Evolutionary conservation across 2,888 invertebrate genomes (phyloP).

Genomic region (Spicauda simplicius): DNA sequence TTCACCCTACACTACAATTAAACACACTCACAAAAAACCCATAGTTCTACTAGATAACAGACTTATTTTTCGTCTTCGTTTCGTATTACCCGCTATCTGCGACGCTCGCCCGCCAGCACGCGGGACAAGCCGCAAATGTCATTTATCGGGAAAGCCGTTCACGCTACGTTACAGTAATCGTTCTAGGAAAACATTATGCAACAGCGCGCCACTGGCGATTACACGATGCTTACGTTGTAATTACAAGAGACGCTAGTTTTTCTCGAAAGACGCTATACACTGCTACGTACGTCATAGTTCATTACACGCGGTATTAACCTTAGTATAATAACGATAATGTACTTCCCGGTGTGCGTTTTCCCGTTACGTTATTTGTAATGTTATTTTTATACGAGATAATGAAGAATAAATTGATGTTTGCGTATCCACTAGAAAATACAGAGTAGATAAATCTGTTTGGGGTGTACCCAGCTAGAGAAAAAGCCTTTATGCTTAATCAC

Average conservation of each 20-base stretch:
- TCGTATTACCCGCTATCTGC: background rate
- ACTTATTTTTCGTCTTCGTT: background rate
- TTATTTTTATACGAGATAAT: slow-evolving; percentile 3
- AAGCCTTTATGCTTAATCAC: no score
- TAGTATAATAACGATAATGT: slow-evolving; percentile 18
- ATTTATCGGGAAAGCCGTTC: slow-evolving; percentile 23
- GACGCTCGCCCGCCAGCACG: background rate
- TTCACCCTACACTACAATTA: slow-evolving; percentile 15
- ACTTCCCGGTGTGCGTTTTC: slow-evolving; percentile 8
- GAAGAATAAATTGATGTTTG: background rate
- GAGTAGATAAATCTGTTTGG: no score
- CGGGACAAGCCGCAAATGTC: slow-evolving; percentile 15
- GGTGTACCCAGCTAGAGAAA: background rate
- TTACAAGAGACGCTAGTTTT: slow-evolving; percentile 27
- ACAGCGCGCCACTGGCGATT: slow-evolving; percentile 23
- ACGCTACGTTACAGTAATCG: slow-evolving; percentile 20
- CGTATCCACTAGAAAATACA: background rate
- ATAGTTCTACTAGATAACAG: no score
- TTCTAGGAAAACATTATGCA: slow-evolving; percentile 32
- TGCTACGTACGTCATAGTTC: slow-evolving; percentile 15
- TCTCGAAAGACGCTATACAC: slow-evolving; percentile 8
- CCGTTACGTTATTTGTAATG: slow-evolving; percentile 10
- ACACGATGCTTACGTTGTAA: slow-evolving; percentile 34
- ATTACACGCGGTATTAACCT: slow-evolving; percentile 23
- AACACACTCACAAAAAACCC: no score